Conservation (phyloP, 2,113 vertebrate species). For the Marmota monax region DNA sequence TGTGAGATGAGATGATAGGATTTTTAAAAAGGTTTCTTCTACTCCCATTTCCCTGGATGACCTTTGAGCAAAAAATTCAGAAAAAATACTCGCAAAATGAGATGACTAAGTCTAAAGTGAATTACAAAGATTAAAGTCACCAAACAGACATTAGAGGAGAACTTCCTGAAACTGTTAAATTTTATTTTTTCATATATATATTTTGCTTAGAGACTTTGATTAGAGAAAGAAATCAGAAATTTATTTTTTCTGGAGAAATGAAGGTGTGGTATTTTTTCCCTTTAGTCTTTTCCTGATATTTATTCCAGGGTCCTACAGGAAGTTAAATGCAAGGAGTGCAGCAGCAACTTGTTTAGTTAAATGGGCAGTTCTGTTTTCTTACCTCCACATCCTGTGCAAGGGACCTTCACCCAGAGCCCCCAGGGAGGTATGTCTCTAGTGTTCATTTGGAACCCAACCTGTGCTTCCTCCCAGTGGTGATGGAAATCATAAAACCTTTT, state of each 20-base stretch:
- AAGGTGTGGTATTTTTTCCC: neutral
- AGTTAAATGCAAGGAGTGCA: neutral
- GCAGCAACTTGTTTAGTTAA: neutral
- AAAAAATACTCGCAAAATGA: slow-evolving; percentile 44
- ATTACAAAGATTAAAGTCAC: neutral
- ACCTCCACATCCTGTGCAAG: neutral
- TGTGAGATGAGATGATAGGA: neutral
- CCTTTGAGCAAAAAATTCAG: slow-evolving; percentile 29
- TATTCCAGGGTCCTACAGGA: neutral
- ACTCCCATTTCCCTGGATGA: neutral
- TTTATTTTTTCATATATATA: neutral
- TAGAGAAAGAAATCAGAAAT: neutral
- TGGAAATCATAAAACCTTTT: slow-evolving; percentile 47
- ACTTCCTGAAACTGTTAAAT: neutral
- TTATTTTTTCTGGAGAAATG: slow-evolving; percentile 39
- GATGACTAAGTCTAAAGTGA: neutral
- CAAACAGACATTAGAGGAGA: neutral
- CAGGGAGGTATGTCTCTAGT: neutral
- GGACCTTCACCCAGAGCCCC: neutral
- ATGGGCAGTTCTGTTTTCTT: neutral
- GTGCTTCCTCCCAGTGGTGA: neutral
- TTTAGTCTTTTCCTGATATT: slow-evolving; percentile 44
- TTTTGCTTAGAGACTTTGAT: neutral
- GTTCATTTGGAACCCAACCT: neutral
- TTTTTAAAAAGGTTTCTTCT: neutral